A percentile compares a stretch with the other conserved stretches of the same genome.
These are phyloP conservation scores for Pelobates cultripes DNA, from an alignment of 2,797 vertebrate species.

Conservation along the genomic window DNA sequence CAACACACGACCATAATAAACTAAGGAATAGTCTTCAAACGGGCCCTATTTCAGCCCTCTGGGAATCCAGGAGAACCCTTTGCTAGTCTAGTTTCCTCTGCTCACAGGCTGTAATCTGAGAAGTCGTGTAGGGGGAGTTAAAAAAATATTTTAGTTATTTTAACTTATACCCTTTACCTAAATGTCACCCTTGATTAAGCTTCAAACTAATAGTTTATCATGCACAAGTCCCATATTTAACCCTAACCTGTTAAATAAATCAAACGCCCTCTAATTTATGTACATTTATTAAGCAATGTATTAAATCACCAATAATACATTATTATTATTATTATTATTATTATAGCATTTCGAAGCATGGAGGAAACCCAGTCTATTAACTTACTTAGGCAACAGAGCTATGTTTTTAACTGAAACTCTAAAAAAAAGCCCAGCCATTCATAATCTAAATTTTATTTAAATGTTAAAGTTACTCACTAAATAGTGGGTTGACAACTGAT, in stretches of 20 bases:
- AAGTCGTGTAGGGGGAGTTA: slow-evolving; percentile 47
- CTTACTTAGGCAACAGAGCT: too few relatives aligned
- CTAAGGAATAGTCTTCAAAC: neutral
- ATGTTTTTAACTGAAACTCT: too few relatives aligned
- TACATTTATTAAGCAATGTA: neutral
- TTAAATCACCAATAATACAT: too few relatives aligned
- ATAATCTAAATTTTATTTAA: too few relatives aligned
- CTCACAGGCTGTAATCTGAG: slow-evolving; percentile 40
- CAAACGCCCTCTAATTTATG: neutral
- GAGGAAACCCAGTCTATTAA: too few relatives aligned
- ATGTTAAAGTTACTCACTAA: too few relatives aligned
- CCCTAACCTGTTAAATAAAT: neutral
- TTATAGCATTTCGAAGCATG: too few relatives aligned
- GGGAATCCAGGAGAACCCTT: neutral
- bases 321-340: too few relatives aligned
- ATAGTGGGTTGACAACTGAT: too few relatives aligned
- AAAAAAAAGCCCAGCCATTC: too few relatives aligned
- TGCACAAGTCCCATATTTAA: slow-evolving; percentile 15
- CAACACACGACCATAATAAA: neutral
- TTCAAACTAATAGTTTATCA: slow-evolving; percentile 39
- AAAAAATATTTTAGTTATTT: slow-evolving; percentile 57
- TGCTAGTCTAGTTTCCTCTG: slow-evolving; percentile 30
- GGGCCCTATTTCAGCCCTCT: neutral
- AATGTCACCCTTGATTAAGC: slow-evolving; percentile 55
- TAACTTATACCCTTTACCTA: slow-evolving; percentile 56